Evolutionary conservation across 2,113 vertebrate genomes (phyloP), one percentile per base, ranked within the genome.

Genomic region (Xiphophorus couchianus): DNA sequence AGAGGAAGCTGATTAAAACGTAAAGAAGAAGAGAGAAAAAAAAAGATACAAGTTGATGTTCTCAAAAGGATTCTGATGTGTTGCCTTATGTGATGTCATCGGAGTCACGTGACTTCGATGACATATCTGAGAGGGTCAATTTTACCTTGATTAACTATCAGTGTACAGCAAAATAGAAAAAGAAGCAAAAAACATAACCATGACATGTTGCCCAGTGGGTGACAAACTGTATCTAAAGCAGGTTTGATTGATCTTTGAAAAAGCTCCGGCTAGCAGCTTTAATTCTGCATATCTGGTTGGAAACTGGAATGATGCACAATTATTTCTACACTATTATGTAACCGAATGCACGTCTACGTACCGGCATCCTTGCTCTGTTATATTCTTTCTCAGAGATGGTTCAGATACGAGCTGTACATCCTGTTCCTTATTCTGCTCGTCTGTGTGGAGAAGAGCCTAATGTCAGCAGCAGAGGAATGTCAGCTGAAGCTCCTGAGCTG

Each of bases 251-350:
- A 5, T 48, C 5, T 48, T 48, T 48, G 5, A 17, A 17, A 48
- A 48, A 48, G 44, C 15, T 48, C 44, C 1, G 5, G 44, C 25
- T 58, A 10, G 22, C 51, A 25, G 19, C 51, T n/a, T 58, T 58
- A 58, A 58, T 5, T n/a, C 5, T 25, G 7, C 3, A 10, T 58
- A 58, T 10, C 51, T 6, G 48, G 19, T 54, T 54, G 48, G 39
- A 29, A 14, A 48, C 28, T 72, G 28, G 63, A 44, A 66, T 28
- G 30, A 44, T 44, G 22, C 61, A 70, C 84, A 74, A 74, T 73
- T 86, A 76, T 68, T 69, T 74, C 74, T 29, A 7, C 51, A 76
- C 69, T 77, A 80, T 92, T 91, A 90, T 87, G 85, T 86, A 93
- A 91, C 77, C 88, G 51, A n/a, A 8, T 8, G 2, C 22, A 25